These are phyloP conservation scores for Lanistes nyassanus DNA, from an alignment of 1,140 invertebrate species.

Conservation along the genomic window DNA sequence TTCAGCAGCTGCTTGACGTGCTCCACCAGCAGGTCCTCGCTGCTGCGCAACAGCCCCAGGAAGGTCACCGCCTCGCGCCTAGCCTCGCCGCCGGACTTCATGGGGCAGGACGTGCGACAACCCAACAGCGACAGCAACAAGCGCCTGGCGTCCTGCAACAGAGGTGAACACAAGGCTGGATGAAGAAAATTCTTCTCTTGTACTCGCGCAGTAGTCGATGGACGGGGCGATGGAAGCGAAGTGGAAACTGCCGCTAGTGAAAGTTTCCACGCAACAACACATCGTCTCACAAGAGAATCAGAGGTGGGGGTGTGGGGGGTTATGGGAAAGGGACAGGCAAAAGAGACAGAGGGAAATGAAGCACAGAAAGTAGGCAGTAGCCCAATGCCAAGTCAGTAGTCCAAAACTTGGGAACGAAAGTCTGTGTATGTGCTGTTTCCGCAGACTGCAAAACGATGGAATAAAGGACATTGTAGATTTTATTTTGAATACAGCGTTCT, in stretches of 20 bases:
- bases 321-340: too few species aligned
- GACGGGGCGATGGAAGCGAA: too few species aligned
- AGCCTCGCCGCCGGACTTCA: not conserved
- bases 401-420: too few species aligned
- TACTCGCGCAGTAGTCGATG: not conserved
- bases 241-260: too few species aligned
- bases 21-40: slow-evolving; percentile 50
- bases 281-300: too few species aligned
- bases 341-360: too few species aligned
- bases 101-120: not conserved
- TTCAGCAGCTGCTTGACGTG: slow-evolving; percentile 49
- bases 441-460: not conserved
- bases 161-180: too few species aligned
- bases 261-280: too few species aligned
- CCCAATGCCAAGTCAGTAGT: too few species aligned
- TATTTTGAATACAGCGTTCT: not conserved
- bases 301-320: too few species aligned
- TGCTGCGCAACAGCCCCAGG: slow-evolving; percentile 45
- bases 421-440: not conserved
- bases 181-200: too few species aligned
- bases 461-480: not conserved
- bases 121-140: not conserved
- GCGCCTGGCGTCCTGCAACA: not conserved
- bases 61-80: slow-evolving; percentile 45
- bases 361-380: too few species aligned